These are phyloP conservation scores for Dermochelys coriacea DNA, from an alignment of 2,797 vertebrate genomes.

Conservation along the genomic window DNA sequence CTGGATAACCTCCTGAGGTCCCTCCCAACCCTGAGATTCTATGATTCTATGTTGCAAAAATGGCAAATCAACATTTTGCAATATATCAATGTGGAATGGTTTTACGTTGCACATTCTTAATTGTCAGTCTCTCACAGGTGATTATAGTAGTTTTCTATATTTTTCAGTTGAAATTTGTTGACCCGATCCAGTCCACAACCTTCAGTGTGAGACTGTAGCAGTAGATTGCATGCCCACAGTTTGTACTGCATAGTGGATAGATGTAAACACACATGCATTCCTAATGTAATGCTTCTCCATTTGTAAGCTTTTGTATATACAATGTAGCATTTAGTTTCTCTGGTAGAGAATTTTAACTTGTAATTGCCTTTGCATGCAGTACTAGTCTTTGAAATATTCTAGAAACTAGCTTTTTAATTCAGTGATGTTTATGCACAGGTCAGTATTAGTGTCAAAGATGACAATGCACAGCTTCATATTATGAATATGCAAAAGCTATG, in stretches of 20 bases:
- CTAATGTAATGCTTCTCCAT: background rate
- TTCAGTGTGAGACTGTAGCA: too few relatives aligned
- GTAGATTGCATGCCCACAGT: background rate
- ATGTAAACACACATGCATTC: background rate
- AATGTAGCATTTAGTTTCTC: background rate
- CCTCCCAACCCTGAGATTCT: too few relatives aligned
- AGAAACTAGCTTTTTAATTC: background rate
- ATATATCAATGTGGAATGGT: too few relatives aligned
- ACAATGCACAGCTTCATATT: background rate
- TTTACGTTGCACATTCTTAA: too few relatives aligned
- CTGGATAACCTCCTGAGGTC: too few relatives aligned
- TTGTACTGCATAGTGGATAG: background rate
- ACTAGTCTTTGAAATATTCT: background rate
- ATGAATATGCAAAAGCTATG: background rate
- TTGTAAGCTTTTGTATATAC: too few relatives aligned
- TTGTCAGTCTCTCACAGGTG: too few relatives aligned
- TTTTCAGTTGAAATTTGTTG: too few relatives aligned
- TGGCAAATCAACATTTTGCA: too few relatives aligned
- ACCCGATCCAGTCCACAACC: too few relatives aligned
- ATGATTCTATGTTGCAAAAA: too few relatives aligned
- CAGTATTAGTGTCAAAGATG: background rate
- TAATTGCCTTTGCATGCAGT: background rate
- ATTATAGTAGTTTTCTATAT: too few relatives aligned
- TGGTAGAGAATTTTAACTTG: background rate
- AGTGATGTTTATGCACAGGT: background rate